phyloP scores from a whole-genome alignment of 2,113 vertebrate genomes.

The Pyrgilauda ruficollis region DNA sequence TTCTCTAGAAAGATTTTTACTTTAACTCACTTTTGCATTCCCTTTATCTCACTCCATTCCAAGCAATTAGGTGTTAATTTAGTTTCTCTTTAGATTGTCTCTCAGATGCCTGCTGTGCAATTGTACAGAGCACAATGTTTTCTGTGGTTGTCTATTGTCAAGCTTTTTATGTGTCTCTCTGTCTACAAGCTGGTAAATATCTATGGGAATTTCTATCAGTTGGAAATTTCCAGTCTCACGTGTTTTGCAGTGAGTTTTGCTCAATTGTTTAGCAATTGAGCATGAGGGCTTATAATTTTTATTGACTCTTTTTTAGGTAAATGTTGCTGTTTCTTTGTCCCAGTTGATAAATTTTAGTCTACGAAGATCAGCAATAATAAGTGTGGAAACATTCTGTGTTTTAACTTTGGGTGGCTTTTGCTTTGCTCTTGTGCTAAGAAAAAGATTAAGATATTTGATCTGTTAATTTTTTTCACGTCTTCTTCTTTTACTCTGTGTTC shows the following conservation, averaged over 20 bases:
- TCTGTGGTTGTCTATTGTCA: background rate
- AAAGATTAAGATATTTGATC: background rate
- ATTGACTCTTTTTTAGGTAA: background rate
- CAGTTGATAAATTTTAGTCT: background rate
- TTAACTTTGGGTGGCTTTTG: background rate
- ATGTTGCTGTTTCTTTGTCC: background rate
- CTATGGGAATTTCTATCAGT: background rate
- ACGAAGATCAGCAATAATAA: background rate
- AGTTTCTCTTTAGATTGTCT: background rate
- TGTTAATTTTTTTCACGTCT: background rate
- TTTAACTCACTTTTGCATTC: background rate
- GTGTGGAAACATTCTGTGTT: background rate
- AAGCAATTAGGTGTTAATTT: slow-evolving; percentile 4
- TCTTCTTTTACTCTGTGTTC: background rate
- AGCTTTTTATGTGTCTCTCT: background rate
- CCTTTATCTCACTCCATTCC: background rate
- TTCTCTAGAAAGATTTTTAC: background rate
- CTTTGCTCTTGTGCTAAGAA: background rate
- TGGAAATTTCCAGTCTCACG: accelerated
- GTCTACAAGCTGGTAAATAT: background rate
- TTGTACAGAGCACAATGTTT: background rate
- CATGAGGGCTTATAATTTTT: background rate
- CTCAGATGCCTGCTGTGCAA: background rate
- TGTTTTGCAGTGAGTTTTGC: background rate
- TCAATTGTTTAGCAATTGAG: background rate